Evolutionary conservation across 2,888 invertebrate species (phyloP).

Genomic region (Macropis europaea): DNA sequence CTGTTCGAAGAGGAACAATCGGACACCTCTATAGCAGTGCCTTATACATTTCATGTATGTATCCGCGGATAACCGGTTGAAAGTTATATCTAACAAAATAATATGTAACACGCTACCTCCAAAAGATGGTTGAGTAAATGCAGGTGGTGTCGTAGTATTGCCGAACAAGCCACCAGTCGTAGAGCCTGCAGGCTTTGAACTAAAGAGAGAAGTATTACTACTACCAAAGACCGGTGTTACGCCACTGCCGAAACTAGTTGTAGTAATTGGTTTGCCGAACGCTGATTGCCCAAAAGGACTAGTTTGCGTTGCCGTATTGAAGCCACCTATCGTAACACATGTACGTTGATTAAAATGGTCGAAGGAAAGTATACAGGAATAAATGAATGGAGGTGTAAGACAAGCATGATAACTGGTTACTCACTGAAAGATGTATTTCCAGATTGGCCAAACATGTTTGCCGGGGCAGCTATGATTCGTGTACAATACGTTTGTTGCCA

Average conservation of each 20-base stretch:
- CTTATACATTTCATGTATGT: background rate
- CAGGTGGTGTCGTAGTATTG: constrained; percentile 82
- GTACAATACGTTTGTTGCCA: background rate
- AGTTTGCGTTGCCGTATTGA: constrained; percentile 80
- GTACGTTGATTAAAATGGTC: background rate
- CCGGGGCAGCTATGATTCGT: background rate
- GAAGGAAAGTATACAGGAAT: background rate
- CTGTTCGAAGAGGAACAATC: no score
- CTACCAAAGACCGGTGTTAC: constrained; percentile 87
- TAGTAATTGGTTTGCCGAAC: constrained; percentile 83
- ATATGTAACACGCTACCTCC: constrained; percentile 67
- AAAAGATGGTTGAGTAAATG: constrained; percentile 82
- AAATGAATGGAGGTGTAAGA: background rate
- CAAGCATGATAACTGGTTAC: constrained; percentile 29
- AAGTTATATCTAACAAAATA: constrained; percentile 13
- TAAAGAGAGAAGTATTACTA: constrained; percentile 82
- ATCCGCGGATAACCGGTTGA: background rate
- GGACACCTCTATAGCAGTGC: no score
- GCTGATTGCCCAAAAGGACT: constrained; percentile 82
- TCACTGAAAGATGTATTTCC: constrained; percentile 79
- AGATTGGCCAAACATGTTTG: constrained; percentile 74
- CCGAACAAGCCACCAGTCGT: constrained; percentile 84
- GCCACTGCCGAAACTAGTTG: constrained; percentile 84
- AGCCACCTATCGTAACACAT: constrained; percentile 76
- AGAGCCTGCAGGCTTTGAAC: constrained; percentile 80